These are phyloP conservation scores for Scelioninae gen. 1 DNA, from an alignment of 2,888 invertebrate genomes.

Conservation along the genomic window DNA sequence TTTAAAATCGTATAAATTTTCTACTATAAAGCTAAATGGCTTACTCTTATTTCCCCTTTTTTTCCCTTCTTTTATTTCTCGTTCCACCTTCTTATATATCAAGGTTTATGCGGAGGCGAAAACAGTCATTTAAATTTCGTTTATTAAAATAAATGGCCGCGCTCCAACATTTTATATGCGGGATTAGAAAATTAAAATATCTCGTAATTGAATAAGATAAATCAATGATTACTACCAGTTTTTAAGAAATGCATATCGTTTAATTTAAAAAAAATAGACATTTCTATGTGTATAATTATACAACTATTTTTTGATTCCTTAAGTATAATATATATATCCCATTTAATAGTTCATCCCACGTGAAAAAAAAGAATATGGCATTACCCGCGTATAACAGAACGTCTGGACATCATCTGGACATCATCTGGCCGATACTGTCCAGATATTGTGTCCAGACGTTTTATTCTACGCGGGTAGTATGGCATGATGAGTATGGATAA, in stretches of 20 bases:
- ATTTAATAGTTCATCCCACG: too few relatives aligned
- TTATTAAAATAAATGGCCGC: slow-evolving; percentile 51
- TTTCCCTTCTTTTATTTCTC: slow-evolving; percentile 12
- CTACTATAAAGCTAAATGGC: slow-evolving; percentile 61
- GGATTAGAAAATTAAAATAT: slow-evolving; percentile 37
- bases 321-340: too few relatives aligned
- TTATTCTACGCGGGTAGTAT: too few relatives aligned
- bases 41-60: slow-evolving; percentile 24
- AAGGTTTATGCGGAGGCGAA: slow-evolving; percentile 32
- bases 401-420: too few relatives aligned
- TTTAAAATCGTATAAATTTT: slow-evolving; percentile 69
- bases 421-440: too few relatives aligned
- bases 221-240: slow-evolving; percentile 1
- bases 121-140: slow-evolving; percentile 44
- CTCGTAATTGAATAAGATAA: slow-evolving; percentile 24
- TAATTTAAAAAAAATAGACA: too few relatives aligned
- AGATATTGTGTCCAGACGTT: too few relatives aligned
- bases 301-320: too few relatives aligned
- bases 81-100: not conserved
- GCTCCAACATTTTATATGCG: not conserved
- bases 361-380: too few relatives aligned
- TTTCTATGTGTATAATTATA: too few relatives aligned
- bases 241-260: slow-evolving; percentile 5
- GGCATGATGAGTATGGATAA: too few relatives aligned
- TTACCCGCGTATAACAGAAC: too few relatives aligned